Evolutionary conservation across 1,140 invertebrate genomes (phyloP), one percentile per base, ranked within the genome.

Genomic region (Frieseomelitta varia): DNA sequence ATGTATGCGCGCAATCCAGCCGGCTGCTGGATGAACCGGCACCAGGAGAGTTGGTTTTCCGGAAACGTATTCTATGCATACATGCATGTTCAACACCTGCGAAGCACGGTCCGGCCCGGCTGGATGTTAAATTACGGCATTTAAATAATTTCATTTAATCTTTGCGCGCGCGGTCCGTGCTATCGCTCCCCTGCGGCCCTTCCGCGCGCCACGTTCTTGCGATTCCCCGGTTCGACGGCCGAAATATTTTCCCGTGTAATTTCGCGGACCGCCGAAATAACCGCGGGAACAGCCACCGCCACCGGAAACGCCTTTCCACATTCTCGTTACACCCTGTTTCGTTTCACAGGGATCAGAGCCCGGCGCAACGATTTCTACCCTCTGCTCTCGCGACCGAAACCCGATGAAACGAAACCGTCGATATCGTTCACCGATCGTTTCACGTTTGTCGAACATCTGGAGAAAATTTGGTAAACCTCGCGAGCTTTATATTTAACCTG

Each of bases 101-200:
- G 81, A 86, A 86, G 80, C 84, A 87, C 83, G 84, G 87, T 88
- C 86, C 88, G 87, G 72, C 71, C 87, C 56, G 85, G 81, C 87
- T 80, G 90, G 87, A 93, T 89, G 91, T 92, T 92, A 92, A 93
- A 93, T 93, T 92, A 92, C 90, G 88, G 87, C 89, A 93, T 93
- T 93, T 93, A 92, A 93, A 91, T 90, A 91, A 91, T 87, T 95
- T 94, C 90, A 91, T 93, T 92, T 93, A 92, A 92, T 91, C 91
- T 91, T 82, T 74, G 88, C 82, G 55, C 85, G 39, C 88, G 47
- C 77, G 56, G 63, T 19, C 56, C 74, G 73, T 71, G 75, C 58
- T 61, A 10, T 21, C 81, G 34, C 55, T 55, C 67, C 53, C 68
- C 55, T 11, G 19, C 21, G 15, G 30, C 69, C 34, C 15, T 61